Evolutionary conservation across 2,113 vertebrate genomes (phyloP).

Genomic region (Pseudorhombus dupliciocellatus): DNA sequence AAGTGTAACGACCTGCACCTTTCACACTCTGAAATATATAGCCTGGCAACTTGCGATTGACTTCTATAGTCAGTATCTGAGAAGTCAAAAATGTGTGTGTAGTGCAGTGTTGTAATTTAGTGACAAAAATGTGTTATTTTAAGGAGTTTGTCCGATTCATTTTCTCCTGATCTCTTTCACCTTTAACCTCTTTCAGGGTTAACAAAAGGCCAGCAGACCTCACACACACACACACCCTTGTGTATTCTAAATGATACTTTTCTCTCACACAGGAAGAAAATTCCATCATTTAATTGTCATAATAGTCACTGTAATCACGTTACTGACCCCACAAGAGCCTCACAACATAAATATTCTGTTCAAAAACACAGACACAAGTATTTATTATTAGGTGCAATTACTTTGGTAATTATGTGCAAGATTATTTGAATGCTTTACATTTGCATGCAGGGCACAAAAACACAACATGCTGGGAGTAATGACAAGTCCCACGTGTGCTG

Average conservation of each 20-base stretch:
- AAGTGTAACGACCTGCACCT: too few relatives aligned
- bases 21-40: too few relatives aligned
- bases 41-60: too few relatives aligned
- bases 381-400: conserved; percentile 7
- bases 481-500: conserved; percentile 33
- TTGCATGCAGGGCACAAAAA: not conserved
- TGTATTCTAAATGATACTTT: not conserved
- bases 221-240: conserved; percentile 6
- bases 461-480: conserved; percentile 16
- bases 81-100: too few relatives aligned
- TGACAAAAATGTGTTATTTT: too few relatives aligned
- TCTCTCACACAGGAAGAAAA: conserved; percentile 18
- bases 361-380: conserved; percentile 1
- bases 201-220: conserved; percentile 3
- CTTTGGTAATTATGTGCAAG: too few relatives aligned
- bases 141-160: not conserved
- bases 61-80: too few relatives aligned
- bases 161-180: conserved; percentile 3
- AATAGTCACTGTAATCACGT: not conserved
- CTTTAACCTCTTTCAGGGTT: not conserved
- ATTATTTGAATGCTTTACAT: conserved; percentile 1
- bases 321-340: not conserved
- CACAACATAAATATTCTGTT: not conserved
- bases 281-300: conserved; percentile 11
- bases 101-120: too few relatives aligned